Conservation (phyloP, 2,888 invertebrate genomes). For the Crematogaster levior region DNA sequence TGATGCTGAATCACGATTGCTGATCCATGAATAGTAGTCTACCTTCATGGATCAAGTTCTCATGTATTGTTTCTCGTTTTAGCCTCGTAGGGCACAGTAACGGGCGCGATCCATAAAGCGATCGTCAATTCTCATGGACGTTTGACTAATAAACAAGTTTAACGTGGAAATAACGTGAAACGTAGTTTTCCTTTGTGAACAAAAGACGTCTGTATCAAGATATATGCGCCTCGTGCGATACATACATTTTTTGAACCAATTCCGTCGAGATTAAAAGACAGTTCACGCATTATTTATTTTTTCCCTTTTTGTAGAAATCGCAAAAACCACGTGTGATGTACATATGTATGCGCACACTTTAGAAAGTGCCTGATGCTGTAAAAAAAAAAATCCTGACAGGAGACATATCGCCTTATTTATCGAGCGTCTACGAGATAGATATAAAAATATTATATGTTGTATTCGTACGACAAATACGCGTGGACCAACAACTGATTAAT, state of each 20-base stretch:
- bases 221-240: neutral
- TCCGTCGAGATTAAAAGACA: neutral
- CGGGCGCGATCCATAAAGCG: neutral
- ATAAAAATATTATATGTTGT: slow-evolving; percentile 19
- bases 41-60: slow-evolving; percentile 35
- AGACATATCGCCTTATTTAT: slow-evolving; percentile 31
- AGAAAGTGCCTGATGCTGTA: slow-evolving; percentile 32
- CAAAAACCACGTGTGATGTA: neutral
- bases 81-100: neutral
- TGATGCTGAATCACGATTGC: slow-evolving; percentile 42
- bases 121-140: neutral
- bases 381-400: slow-evolving; percentile 21
- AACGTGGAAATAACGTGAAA: neutral
- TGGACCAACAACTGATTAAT: neutral
- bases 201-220: neutral
- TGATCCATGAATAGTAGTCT: slow-evolving; percentile 28
- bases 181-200: neutral
- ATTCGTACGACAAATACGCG: neutral
- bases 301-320: slow-evolving; percentile 13
- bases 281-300: neutral
- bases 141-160: neutral
- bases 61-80: slow-evolving; percentile 6
- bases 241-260: neutral
- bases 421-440: neutral
- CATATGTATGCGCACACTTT: slow-evolving; percentile 10